Base-by-base conservation (phyloP, 1,140 invertebrate species). In the Caerostris extrusa region DNA sequence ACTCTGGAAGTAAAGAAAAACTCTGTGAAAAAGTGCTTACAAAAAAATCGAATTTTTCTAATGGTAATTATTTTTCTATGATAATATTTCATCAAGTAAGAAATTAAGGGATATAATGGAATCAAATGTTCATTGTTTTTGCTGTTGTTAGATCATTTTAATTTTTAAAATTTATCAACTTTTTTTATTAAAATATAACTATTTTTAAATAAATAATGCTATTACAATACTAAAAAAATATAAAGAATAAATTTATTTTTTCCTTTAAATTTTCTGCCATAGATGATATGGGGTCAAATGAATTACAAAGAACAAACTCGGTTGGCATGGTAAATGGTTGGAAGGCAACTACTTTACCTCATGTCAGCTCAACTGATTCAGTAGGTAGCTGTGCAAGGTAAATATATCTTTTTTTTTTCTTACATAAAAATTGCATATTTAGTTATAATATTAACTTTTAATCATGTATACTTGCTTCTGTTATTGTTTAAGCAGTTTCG, bases 1-100 rank as follows among this genome's bases (percentile, higher is more conserved):
- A n/a, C 7, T 92, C 64, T 86, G 82, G 92, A 6, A 93, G 92
- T 61, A 93, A 93, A 88, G 92, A 93, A 89, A 93, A 60, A 61
- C 56, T 93, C 17, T 77, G 61, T 88, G 92, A 93, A 56, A 93
- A 89, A 83, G 86, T 82, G 50, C 67, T 88, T 50, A 61, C 7
- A 3, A 93, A 89, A 85, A 92, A 92, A 81, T 88, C 92, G 61
- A 93, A 88, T 56, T 87, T 81, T n/a, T 34, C 85, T 61, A 93
- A 10, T 87, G 92, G 92, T 93, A 81, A 93, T 55, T 71, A 34
- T 3, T 19, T 10, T 5, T 53, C 5, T 6, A 14, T 14, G n/a
- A 67, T 67, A 67, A 5, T 3, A 10, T 67, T 67, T 67, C n/a
- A n/a, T 67, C 3, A 67, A 67, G 61, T 64, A 17, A 64, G 17